Evolutionary conservation across 2,888 invertebrate genomes (phyloP).

Genomic region (Quadriops clusia): DNA sequence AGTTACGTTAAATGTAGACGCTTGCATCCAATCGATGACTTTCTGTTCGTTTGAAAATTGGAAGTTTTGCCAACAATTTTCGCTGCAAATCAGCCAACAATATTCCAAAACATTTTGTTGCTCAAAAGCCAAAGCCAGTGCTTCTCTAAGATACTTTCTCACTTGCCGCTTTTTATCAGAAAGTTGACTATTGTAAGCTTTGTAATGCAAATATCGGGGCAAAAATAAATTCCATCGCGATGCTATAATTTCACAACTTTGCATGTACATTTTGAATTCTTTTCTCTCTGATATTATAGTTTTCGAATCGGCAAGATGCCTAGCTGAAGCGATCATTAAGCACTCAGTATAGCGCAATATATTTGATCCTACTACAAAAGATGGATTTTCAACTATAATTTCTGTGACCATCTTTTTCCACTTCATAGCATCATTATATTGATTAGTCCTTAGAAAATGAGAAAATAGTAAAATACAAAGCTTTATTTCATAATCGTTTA

Average conservation of each 20-base stretch:
- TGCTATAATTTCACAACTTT: slow-evolving; percentile 12
- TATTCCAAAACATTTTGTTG: slow-evolving; percentile 20
- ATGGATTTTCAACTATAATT: slow-evolving; percentile 7
- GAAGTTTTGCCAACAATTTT: slow-evolving; percentile 20
- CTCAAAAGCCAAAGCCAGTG: slow-evolving; percentile 12
- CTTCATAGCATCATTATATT: slow-evolving; percentile 12
- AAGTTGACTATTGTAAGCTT: slow-evolving; percentile 19
- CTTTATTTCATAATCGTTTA: slow-evolving; percentile 15
- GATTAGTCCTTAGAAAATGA: slow-evolving; percentile 16
- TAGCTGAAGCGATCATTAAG: slow-evolving; percentile 16
- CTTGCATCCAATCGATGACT: slow-evolving; percentile 18
- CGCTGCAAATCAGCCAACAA: slow-evolving; percentile 20
- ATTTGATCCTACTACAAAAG: slow-evolving; percentile 14
- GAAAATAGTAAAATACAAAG: slow-evolving; percentile 17
- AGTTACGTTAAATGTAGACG: slow-evolving; percentile 16
- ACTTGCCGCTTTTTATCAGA: slow-evolving; percentile 8
- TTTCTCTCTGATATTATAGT: slow-evolving; percentile 12
- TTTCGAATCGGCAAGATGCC: slow-evolving; percentile 13
- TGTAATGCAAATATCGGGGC: slow-evolving; percentile 19
- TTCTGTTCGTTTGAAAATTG: slow-evolving; percentile 15
- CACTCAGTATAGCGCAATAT: slow-evolving; percentile 18
- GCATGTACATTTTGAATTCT: slow-evolving; percentile 11
- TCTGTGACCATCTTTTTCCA: slow-evolving; percentile 17
- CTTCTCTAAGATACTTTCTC: slow-evolving; percentile 16
- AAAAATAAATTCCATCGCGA: slow-evolving; percentile 19